Percentiles rank a stretch among this genome's conserved stretches.
Conservation (phyloP, 2,113 vertebrate species). For the Gambusia affinis region DNA sequence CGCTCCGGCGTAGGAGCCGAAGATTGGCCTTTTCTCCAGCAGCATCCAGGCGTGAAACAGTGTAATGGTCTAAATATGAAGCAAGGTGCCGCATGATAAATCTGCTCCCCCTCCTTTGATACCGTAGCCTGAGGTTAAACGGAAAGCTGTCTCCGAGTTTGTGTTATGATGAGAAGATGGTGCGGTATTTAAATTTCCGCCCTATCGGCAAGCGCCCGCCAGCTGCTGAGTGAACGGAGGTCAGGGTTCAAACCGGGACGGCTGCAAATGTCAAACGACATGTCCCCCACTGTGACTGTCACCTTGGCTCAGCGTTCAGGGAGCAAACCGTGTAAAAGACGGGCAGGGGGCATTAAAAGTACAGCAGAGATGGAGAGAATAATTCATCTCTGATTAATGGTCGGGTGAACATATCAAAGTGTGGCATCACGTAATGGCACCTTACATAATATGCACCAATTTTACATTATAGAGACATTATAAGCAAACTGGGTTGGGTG, state of each 20-base stretch:
- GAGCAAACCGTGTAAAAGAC: slow-evolving; percentile 16
- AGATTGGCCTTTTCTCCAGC: slow-evolving; percentile 25
- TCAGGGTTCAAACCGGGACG: slow-evolving; percentile 65
- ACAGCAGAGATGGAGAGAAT: slow-evolving; percentile 2
- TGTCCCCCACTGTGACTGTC: slow-evolving; percentile 60
- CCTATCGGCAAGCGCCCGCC: slow-evolving; percentile 42
- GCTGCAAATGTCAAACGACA: slow-evolving; percentile 69
- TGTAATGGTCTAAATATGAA: slow-evolving; percentile 48
- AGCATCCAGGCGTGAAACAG: slow-evolving; percentile 42
- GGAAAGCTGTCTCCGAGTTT: slow-evolving; percentile 23
- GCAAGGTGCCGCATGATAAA: slow-evolving; percentile 42
- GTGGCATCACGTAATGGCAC: slow-evolving; percentile 45
- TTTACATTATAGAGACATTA: slow-evolving; percentile 37
- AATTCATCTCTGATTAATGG: slow-evolving; percentile 28
- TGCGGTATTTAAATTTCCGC: slow-evolving; percentile 51
- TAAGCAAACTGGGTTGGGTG: neutral
- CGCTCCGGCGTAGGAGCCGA: slow-evolving; percentile 24
- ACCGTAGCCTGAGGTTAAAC: slow-evolving; percentile 40
- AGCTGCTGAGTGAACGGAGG: slow-evolving; percentile 51
- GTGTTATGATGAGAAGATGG: slow-evolving; percentile 24
- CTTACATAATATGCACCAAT: slow-evolving; percentile 59
- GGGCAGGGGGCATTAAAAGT: slow-evolving; percentile 7
- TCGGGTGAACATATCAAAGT: slow-evolving; percentile 44
- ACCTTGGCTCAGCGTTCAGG: slow-evolving; percentile 51
- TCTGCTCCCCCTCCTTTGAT: slow-evolving; percentile 11